Percentiles rank a stretch among this genome's conserved stretches.
Evolutionary conservation across 2,888 invertebrate genomes (phyloP).

Genomic region (Periphyllus acericola): DNA sequence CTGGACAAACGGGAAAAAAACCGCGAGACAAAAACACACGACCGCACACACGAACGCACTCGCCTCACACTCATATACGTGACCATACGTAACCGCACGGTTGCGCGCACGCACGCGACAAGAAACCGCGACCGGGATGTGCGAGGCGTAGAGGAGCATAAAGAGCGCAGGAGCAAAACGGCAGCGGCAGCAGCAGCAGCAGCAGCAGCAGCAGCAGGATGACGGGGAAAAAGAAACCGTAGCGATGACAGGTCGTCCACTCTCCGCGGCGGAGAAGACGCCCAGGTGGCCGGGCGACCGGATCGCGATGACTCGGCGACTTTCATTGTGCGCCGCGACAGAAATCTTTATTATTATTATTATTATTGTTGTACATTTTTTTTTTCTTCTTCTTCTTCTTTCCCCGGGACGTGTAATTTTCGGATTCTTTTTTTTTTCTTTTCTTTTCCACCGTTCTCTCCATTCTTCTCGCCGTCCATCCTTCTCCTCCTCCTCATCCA

Average conservation of each 20-base stretch:
- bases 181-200: not conserved
- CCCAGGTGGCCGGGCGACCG: conserved; percentile 60
- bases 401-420: conserved; percentile 49
- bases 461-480: too few species aligned
- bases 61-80: too few species aligned
- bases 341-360: conserved; percentile 40
- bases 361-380: too few species aligned
- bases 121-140: not conserved
- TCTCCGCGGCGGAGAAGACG: conserved; percentile 38
- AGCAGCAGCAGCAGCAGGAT: not conserved
- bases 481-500: not conserved
- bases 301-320: conserved; percentile 58
- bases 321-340: conserved; percentile 58
- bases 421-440: not conserved
- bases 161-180: not conserved
- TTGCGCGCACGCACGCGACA: not conserved
- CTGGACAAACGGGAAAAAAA: not conserved
- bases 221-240: not conserved
- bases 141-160: not conserved
- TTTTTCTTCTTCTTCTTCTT: too few species aligned
- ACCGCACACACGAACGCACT: not conserved
- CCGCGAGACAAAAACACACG: not conserved
- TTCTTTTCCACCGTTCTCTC: not conserved
- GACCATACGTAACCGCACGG: not conserved
- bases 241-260: conserved; percentile 59